Percentiles rank a stretch among this genome's conserved stretches.
Evolutionary conservation across 2,797 vertebrate species (phyloP).

Genomic region (Hemibagrus guttatus): DNA sequence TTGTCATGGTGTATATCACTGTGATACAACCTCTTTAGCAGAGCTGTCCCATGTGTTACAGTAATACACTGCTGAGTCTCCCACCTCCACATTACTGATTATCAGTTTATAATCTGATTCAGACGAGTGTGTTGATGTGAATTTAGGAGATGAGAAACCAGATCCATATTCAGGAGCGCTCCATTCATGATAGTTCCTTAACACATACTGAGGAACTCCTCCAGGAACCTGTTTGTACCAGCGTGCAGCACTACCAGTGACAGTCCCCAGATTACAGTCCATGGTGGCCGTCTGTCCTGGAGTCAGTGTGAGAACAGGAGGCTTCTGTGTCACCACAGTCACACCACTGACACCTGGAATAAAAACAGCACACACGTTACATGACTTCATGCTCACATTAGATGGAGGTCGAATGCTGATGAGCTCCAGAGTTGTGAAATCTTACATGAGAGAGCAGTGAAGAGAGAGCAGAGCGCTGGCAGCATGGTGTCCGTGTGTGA

Average conservation of each 20-base stretch:
- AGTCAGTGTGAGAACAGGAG: slow-evolving; percentile 54
- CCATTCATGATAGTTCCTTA: rapidly evolving
- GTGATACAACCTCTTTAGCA: neutral
- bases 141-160: slow-evolving; percentile 46
- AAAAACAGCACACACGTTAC: slow-evolving; percentile 34
- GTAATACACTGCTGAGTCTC: slow-evolving; percentile 55
- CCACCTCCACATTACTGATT: slow-evolving; percentile 58
- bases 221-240: slow-evolving; percentile 60
- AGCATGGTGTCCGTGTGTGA: slow-evolving; percentile 47
- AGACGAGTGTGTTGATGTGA: slow-evolving; percentile 52
- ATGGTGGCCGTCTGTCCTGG: slow-evolving; percentile 61
- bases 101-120: slow-evolving; percentile 52
- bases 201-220: slow-evolving; percentile 41
- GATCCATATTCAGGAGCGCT: neutral
- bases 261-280: slow-evolving; percentile 62
- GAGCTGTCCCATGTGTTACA: neutral
- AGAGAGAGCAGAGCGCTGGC: slow-evolving; percentile 48
- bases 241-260: rapidly evolving
- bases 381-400: neutral
- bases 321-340: slow-evolving; percentile 64
- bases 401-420: slow-evolving; percentile 7
- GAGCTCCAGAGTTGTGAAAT: slow-evolving; percentile 21
- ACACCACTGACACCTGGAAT: slow-evolving; percentile 63
- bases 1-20: slow-evolving; percentile 28
- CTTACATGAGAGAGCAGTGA: slow-evolving; percentile 52